Evolutionary conservation across 1,140 invertebrate species (phyloP).

Genomic region (Mactra quadrangularis): DNA sequence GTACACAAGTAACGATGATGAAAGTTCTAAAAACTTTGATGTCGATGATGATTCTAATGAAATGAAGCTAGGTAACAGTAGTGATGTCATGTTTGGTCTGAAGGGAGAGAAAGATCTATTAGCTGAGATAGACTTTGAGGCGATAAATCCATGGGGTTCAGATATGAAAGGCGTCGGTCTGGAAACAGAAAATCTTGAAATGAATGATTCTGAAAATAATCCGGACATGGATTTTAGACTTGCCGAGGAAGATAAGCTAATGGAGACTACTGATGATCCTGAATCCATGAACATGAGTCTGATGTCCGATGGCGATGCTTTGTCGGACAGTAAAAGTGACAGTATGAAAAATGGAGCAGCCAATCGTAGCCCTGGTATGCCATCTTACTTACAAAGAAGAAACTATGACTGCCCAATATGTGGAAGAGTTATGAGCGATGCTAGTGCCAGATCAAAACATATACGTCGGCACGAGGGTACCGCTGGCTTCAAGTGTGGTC

Average conservation of each 20-base stretch:
- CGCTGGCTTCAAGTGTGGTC: conserved; percentile 43
- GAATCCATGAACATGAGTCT: conserved; percentile 20
- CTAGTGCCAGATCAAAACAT: conserved; percentile 58
- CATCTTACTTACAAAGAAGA: conserved; percentile 24
- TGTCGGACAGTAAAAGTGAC: conserved; percentile 3
- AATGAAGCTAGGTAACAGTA: conserved; percentile 32
- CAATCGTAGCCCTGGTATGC: not conserved
- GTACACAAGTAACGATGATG: conserved; percentile 2
- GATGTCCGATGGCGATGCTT: conserved; percentile 5
- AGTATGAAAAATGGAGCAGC: not conserved
- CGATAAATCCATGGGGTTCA: conserved; percentile 55
- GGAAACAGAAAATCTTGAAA: conserved; percentile 32
- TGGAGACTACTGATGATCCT: conserved; percentile 17
- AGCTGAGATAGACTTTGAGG: conserved; percentile 50
- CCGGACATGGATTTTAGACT: conserved; percentile 37
- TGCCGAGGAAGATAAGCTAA: conserved; percentile 30
- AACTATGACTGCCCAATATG: conserved; percentile 58
- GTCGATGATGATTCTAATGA: conserved; percentile 43
- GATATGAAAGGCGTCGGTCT: conserved; percentile 19
- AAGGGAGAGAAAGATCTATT: conserved; percentile 43
- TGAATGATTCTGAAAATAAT: conserved; percentile 19
- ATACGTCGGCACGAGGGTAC: conserved; percentile 51
- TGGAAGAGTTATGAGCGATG: conserved; percentile 55
- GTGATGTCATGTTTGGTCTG: conserved; percentile 33
- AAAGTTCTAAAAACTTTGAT: conserved; percentile 18